These are phyloP conservation scores for Myoxocephalus aenaeus DNA, from an alignment of 2,797 vertebrate species.

Conservation along the genomic window DNA sequence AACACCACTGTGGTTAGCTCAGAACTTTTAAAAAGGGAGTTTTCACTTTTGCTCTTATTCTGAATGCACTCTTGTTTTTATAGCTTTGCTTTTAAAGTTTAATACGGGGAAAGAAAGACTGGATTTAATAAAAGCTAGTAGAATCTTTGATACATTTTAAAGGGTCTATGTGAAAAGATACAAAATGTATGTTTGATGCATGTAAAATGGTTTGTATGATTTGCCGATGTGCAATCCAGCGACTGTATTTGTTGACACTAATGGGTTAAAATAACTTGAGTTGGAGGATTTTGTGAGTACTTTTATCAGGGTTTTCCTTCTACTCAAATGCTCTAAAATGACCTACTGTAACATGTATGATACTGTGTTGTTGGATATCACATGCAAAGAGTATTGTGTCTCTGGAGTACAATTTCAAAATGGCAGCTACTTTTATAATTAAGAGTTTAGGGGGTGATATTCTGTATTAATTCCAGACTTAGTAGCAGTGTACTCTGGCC, in stretches of 20 bases:
- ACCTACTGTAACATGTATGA: not conserved
- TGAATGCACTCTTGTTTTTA: slow-evolving; percentile 48
- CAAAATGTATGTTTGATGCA: slow-evolving; percentile 32
- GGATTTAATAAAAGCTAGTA: slow-evolving; percentile 21
- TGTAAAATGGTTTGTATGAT: slow-evolving; percentile 20
- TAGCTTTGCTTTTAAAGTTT: slow-evolving; percentile 52
- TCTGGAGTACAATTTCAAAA: slow-evolving; percentile 43
- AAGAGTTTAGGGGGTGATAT: not conserved
- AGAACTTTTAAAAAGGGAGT: slow-evolving; percentile 39
- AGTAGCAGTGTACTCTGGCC: not conserved
- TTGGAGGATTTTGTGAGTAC: slow-evolving; percentile 3
- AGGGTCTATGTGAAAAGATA: slow-evolving; percentile 11
- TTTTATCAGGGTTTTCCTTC: slow-evolving; percentile 1
- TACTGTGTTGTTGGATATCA: slow-evolving; percentile 22
- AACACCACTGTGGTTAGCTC: slow-evolving; percentile 53
- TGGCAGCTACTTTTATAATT: slow-evolving; percentile 74
- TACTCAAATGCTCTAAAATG: slow-evolving; percentile 44
- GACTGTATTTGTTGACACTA: slow-evolving; percentile 35
- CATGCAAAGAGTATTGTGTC: slow-evolving; percentile 12
- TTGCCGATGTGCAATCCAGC: slow-evolving; percentile 38
- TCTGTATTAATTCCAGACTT: slow-evolving; percentile 18
- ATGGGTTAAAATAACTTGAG: slow-evolving; percentile 6
- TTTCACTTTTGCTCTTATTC: slow-evolving; percentile 48
- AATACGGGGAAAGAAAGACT: slow-evolving; percentile 31
- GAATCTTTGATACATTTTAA: slow-evolving; percentile 25